A percentile compares a stretch with the other conserved stretches of the same genome.
phyloP scores from a whole-genome alignment of 2,888 invertebrate species.

The Griposia aprilina region DNA sequence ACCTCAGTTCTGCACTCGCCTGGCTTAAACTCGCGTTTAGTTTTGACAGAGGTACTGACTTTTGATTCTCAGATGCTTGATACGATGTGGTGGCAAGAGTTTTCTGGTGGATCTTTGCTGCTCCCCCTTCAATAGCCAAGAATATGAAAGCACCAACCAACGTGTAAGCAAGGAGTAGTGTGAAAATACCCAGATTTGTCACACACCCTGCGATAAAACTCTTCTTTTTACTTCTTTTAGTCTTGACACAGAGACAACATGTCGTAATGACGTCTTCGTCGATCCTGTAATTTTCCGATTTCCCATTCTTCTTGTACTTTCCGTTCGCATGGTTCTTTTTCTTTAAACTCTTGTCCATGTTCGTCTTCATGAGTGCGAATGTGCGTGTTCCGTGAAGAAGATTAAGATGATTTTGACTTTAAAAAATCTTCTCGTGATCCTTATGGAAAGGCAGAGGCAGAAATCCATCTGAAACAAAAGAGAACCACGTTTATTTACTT shows the following conservation, averaged over 20 bases:
- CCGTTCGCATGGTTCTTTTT: slow-evolving; percentile 87
- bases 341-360: slow-evolving; percentile 86
- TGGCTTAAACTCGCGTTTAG: slow-evolving; percentile 84
- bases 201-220: slow-evolving; percentile 92
- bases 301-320: slow-evolving; percentile 87
- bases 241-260: slow-evolving; percentile 88
- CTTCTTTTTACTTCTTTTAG: slow-evolving; percentile 87
- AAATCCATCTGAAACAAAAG: slow-evolving; percentile 75
- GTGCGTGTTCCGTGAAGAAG: slow-evolving; percentile 39
- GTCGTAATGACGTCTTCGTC: slow-evolving; percentile 86
- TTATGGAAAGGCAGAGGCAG: slow-evolving; percentile 52
- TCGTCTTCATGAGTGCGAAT: slow-evolving; percentile 68
- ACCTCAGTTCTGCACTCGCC: slow-evolving; percentile 85
- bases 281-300: slow-evolving; percentile 80
- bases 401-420: slow-evolving; percentile 54
- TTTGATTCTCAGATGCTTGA: slow-evolving; percentile 82
- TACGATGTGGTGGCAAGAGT: slow-evolving; percentile 88
- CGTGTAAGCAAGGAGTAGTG: slow-evolving; percentile 95
- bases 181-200: slow-evolving; percentile 95
- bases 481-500: slow-evolving; percentile 56
- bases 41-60: slow-evolving; percentile 80
- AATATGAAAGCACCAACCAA: slow-evolving; percentile 94
- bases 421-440: slow-evolving; percentile 46
- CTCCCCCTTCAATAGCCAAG: slow-evolving; percentile 94
- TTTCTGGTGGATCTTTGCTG: slow-evolving; percentile 88